These are phyloP conservation scores for Itoplectis maculator DNA, from an alignment of 2,888 invertebrate genomes.

Conservation along the genomic window DNA sequence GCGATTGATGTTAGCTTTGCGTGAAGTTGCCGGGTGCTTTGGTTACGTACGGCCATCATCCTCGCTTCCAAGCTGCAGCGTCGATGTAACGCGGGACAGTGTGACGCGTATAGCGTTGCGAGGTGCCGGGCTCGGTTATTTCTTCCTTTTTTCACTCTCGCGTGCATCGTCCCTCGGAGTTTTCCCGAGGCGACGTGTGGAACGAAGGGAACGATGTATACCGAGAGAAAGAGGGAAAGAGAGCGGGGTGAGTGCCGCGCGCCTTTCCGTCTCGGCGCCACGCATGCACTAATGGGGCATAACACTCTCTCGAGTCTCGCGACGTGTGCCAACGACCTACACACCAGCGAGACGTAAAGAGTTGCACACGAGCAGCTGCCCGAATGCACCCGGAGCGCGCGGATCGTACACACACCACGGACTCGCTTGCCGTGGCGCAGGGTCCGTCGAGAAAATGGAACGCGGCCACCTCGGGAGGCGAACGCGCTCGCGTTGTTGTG, in stretches of 20 bases:
- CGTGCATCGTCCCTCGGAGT: conserved; percentile 16
- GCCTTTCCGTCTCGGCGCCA: conserved; percentile 57
- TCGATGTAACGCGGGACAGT: neutral
- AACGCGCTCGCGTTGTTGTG: conserved; percentile 38
- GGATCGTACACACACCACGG: neutral
- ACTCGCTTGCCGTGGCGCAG: conserved; percentile 27
- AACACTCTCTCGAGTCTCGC: conserved; percentile 59
- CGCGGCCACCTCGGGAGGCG: conserved; percentile 46
- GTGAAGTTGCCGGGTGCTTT: neutral
- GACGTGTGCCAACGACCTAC: conserved; percentile 58
- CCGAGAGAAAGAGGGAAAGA: conserved; percentile 4
- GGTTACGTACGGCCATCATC: neutral
- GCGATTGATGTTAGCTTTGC: neutral
- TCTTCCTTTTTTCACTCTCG: conserved; percentile 13
- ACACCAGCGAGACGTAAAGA: conserved; percentile 28
- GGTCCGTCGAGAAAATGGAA: conserved; percentile 52
- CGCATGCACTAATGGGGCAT: conserved; percentile 55
- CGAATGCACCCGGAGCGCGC: conserved; percentile 20
- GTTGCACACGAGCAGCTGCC: conserved; percentile 38
- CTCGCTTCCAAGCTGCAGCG: neutral
- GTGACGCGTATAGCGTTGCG: neutral
- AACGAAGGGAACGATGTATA: neutral
- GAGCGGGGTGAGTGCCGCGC: conserved; percentile 23
- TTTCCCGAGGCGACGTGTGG: conserved; percentile 11
- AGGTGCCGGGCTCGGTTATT: conserved; percentile 5